phyloP scores from a whole-genome alignment of 2,113 vertebrate species.

The Hyla sarda region DNA sequence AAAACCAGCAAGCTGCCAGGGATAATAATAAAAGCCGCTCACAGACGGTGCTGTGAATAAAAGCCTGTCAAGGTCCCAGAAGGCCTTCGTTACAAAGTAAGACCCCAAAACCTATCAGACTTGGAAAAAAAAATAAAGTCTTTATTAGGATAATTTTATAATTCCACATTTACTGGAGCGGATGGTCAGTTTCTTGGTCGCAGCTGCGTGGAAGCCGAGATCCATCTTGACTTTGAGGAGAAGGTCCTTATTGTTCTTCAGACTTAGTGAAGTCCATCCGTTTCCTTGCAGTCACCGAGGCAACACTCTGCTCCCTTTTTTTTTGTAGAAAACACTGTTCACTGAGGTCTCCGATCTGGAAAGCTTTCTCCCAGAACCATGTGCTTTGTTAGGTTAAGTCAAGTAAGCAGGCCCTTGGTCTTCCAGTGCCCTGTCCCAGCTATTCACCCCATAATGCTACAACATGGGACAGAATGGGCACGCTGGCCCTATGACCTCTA shows the following conservation, averaged over 20 bases:
- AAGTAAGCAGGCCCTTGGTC: conserved; percentile 10
- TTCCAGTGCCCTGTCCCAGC: neutral
- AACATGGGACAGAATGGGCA: neutral
- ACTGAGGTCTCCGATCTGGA: conserved; percentile 14
- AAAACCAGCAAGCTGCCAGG: conserved; percentile 42
- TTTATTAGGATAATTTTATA: conserved; percentile 43
- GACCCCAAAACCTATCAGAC: conserved; percentile 9
- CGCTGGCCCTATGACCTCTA: neutral
- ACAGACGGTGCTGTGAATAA: conserved; percentile 34
- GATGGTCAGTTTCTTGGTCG: conserved; percentile 4
- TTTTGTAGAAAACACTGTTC: conserved; percentile 22
- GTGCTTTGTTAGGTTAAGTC: conserved; percentile 45
- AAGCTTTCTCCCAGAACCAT: conserved; percentile 47
- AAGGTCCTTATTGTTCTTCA: conserved; percentile 36
- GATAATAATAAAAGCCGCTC: conserved; percentile 42
- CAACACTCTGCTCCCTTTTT: conserved; percentile 15
- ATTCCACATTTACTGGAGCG: conserved; percentile 21
- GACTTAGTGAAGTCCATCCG: conserved; percentile 8
- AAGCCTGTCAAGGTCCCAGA: conserved; percentile 14
- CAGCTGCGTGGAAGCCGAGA: conserved; percentile 29
- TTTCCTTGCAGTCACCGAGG: conserved; percentile 7
- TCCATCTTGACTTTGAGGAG: neutral
- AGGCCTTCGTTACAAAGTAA: conserved; percentile 24
- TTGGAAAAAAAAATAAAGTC: neutral
- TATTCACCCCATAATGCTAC: conserved; percentile 28